These are phyloP conservation scores for Cynaeus angustus DNA, from an alignment of 2,888 invertebrate genomes.

Conservation along the genomic window DNA sequence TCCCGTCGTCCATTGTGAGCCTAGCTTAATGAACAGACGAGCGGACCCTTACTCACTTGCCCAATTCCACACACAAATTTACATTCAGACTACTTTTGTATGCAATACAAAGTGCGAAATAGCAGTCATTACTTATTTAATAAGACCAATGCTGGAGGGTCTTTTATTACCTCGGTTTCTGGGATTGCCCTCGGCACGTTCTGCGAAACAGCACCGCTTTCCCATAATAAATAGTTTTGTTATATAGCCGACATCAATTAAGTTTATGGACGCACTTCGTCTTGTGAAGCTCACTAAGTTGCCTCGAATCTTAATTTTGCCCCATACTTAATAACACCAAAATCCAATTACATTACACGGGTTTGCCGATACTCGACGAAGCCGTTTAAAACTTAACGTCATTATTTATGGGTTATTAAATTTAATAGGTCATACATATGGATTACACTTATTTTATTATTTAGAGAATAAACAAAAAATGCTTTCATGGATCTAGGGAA, in stretches of 20 bases:
- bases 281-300: conserved; percentile 16
- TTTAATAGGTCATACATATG: no score
- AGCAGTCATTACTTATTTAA: conserved; percentile 49
- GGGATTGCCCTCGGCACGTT: conserved; percentile 46
- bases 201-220: conserved; percentile 39
- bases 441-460: no score
- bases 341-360: conserved; percentile 14
- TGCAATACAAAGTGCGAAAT: conserved; percentile 48
- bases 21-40: conserved; percentile 47
- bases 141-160: conserved; percentile 48
- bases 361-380: conserved; percentile 1
- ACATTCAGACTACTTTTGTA: conserved; percentile 48
- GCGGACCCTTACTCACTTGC: conserved; percentile 45
- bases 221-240: conserved; percentile 49
- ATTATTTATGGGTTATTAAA: no score
- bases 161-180: conserved; percentile 47
- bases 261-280: conserved; percentile 43
- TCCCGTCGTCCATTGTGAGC: conserved; percentile 40
- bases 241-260: conserved; percentile 45
- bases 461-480: no score
- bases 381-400: no score
- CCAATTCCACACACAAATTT: conserved; percentile 46
- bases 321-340: conserved; percentile 8
- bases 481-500: no score
- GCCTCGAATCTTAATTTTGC: conserved; percentile 37